A percentile compares a stretch with the other conserved stretches of the same genome.
These are phyloP conservation scores for Platycercus adscitus DNA, from an alignment of 2,113 vertebrate genomes.

Conservation along the genomic window DNA sequence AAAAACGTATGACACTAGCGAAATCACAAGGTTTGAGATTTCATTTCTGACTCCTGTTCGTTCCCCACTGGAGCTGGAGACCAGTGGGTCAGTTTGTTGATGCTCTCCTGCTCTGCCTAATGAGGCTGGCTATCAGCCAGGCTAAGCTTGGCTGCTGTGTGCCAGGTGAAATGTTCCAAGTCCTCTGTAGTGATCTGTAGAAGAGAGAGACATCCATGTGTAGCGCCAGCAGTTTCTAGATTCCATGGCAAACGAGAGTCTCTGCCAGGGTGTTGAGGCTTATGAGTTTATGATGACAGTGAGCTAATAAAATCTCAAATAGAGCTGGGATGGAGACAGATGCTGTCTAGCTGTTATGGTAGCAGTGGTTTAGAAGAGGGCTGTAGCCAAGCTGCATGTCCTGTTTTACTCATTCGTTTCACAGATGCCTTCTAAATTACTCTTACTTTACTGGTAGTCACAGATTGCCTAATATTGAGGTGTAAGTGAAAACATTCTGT, in stretches of 20 bases:
- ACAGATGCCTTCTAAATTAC: not conserved
- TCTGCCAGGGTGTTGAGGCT: not conserved
- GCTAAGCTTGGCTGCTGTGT: rapidly evolving
- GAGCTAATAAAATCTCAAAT: not conserved
- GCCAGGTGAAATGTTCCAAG: not conserved
- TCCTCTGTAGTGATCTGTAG: not conserved
- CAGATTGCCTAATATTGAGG: not conserved
- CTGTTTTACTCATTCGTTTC: not conserved
- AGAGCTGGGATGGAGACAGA: no score
- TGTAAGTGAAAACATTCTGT: not conserved
- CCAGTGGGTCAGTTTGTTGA: not conserved
- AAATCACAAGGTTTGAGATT: not conserved
- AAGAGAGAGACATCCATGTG: not conserved
- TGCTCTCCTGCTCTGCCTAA: not conserved
- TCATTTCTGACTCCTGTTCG: not conserved
- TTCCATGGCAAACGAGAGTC: not conserved
- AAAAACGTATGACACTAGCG: rapidly evolving
- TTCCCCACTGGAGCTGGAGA: not conserved
- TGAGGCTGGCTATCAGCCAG: not conserved
- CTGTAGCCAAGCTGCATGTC: not conserved
- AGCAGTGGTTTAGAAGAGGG: not conserved
- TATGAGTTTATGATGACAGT: not conserved
- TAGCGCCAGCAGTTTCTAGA: not conserved
- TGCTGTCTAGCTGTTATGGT: not conserved
- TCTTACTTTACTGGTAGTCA: not conserved